Evolutionary conservation across 2,888 invertebrate species (phyloP).

Genomic region (Tiliacea aurago): DNA sequence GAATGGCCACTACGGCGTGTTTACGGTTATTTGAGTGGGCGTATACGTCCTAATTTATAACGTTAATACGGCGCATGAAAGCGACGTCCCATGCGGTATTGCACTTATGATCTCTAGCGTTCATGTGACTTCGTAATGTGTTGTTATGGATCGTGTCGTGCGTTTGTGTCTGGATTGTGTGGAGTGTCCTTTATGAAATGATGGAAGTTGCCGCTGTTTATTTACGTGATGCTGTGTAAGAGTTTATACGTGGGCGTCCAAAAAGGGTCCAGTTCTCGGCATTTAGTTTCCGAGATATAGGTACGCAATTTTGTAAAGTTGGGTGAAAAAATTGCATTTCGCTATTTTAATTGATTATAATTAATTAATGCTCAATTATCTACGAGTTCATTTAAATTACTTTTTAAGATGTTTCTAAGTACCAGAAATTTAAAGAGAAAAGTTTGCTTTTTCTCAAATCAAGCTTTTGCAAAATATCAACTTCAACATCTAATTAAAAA

Average conservation of each 20-base stretch:
- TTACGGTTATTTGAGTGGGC: conserved; percentile 89
- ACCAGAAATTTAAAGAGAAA: too few relatives aligned
- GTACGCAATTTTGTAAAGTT: too few relatives aligned
- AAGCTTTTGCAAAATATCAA: too few relatives aligned
- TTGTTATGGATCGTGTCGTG: conserved; percentile 19
- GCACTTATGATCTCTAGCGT: conserved; percentile 64
- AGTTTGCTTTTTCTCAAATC: too few relatives aligned
- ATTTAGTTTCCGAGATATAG: too few relatives aligned
- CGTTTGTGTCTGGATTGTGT: conserved; percentile 27
- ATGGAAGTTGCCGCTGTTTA: not conserved
- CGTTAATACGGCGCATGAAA: conserved; percentile 82
- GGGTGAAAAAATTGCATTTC: too few relatives aligned
- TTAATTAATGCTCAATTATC: too few relatives aligned
- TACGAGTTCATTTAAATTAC: too few relatives aligned
- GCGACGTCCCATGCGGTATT: conserved; percentile 75
- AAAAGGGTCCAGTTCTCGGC: too few relatives aligned
- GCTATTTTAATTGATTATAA: too few relatives aligned
- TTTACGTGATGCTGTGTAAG: not conserved
- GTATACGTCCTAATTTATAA: conserved; percentile 88
- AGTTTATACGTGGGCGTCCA: not conserved
- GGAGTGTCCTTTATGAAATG: conserved; percentile 17
- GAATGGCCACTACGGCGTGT: conserved; percentile 82
- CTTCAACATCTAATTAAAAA: too few relatives aligned
- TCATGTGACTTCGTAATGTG: conserved; percentile 39
- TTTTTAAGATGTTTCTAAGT: too few relatives aligned